Conservation (phyloP, 2,113 vertebrate species). For the Bolborhynchus lineola region DNA sequence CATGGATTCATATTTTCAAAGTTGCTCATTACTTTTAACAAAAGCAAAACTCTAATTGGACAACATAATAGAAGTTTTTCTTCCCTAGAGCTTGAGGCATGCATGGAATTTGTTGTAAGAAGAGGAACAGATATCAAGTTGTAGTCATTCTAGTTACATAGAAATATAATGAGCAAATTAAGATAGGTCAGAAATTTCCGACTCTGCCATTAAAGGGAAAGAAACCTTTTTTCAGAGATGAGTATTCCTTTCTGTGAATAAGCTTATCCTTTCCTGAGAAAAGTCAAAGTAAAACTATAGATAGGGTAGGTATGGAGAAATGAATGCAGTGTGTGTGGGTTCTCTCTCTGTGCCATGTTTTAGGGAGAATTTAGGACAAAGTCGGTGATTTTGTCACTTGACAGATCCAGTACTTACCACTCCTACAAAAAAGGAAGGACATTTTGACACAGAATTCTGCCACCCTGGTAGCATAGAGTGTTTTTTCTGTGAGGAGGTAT, state of each 20-base stretch:
- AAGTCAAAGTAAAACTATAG: neutral
- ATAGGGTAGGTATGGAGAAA: neutral
- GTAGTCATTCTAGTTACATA: neutral
- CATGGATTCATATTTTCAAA: neutral
- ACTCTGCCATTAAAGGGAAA: neutral
- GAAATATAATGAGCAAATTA: neutral
- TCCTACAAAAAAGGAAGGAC: neutral
- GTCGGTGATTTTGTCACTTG: slow-evolving; percentile 30
- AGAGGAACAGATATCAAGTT: neutral
- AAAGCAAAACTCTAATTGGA: neutral
- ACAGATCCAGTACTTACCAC: slow-evolving; percentile 21
- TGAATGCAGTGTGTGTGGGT: neutral
- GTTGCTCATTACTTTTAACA: neutral
- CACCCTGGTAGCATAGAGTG: neutral
- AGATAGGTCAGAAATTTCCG: neutral
- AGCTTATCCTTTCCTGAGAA: neutral
- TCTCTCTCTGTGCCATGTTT: neutral
- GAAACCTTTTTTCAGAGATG: neutral
- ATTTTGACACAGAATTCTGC: neutral
- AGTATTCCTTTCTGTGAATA: neutral
- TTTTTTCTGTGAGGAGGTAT: neutral
- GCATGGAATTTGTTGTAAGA: neutral
- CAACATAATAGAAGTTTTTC: neutral
- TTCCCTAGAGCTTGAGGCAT: neutral
- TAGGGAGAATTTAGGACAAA: slow-evolving; percentile 13